Base-by-base conservation (phyloP, 2,797 vertebrate species). In the Trichosurus vulpecula region DNA sequence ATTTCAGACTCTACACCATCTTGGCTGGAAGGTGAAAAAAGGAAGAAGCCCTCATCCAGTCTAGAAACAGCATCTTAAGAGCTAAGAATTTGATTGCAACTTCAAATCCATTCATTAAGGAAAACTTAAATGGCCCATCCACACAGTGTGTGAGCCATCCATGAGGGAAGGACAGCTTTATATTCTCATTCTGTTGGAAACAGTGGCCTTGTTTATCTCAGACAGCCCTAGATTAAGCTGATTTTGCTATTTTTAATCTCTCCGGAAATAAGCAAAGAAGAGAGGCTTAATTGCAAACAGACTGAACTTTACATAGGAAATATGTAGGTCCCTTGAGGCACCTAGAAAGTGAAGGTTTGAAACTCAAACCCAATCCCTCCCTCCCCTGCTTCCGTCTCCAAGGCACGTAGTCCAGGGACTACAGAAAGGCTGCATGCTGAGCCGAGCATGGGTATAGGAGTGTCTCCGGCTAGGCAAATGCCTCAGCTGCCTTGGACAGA, bases 191-290 rank as follows among this genome's bases (percentile, higher is more conserved):
- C 81, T 94, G 91, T 92, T 98, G 97, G 97, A 98, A 98, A 98
- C 96, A 98, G 97, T 9, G 29, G 97, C 98, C 98, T 98, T 98
- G 98, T 98, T 99, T 98, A 98, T 98, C 97, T 98, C 98, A 96
- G 97, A 98, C 97, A 98, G 97, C 97, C 97, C 97, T 98, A 98
- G 97, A 98, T 98, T 98, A 98, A 98, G 96, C 97, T 98, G 98
- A 98, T 98, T 98, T 98, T 97, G 93, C 98, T 99, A 99, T 99
- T 99, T 99, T 98, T 98, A 99, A 98, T 99, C 98, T 98, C 30
- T 97, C 98, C 92, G 95, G 98, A 98, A 98, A 98, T 98, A 99
- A 98, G 98, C 98, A 98, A 98, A 99, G 98, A 98, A 97, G 97
- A 98, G 95, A 98, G 87, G 94, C 97, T 98, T 99, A 98, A 99